Percentiles rank a stretch among this genome's conserved stretches.
Conservation (phyloP, 2,113 vertebrate genomes). For the Oreamnos americanus region DNA sequence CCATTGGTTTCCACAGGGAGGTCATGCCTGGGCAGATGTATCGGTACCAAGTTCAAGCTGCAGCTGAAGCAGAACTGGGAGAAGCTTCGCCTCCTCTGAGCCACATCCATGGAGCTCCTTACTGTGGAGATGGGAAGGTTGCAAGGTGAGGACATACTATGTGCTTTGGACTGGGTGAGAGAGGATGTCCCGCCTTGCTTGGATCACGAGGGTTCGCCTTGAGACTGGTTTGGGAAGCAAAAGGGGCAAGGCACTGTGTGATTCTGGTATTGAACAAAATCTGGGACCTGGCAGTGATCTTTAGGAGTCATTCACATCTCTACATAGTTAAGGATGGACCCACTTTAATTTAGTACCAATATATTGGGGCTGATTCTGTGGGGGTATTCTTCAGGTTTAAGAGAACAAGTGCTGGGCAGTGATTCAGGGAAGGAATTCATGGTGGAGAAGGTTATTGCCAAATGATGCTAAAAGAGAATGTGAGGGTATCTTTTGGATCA, state of each 20-base stretch:
- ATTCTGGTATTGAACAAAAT: neutral
- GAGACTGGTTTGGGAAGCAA: neutral
- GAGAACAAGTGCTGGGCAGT: neutral
- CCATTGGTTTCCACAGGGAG: conserved; percentile 82
- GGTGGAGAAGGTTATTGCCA: neutral
- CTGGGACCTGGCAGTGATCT: neutral
- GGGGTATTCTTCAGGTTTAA: neutral
- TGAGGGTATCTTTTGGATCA: neutral
- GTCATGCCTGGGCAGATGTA: conserved; percentile 86
- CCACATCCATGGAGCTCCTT: conserved; percentile 87
- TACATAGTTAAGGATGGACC: neutral
- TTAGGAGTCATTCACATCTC: neutral
- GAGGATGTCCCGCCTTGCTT: neutral
- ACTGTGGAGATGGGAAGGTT: conserved; percentile 91
- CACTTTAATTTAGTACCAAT: neutral
- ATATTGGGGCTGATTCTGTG: neutral
- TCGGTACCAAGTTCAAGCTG: conserved; percentile 89
- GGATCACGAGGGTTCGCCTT: neutral
- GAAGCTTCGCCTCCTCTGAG: conserved; percentile 86
- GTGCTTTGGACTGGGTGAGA: too few species aligned
- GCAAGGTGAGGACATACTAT: conserved; percentile 81
- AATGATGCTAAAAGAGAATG: neutral
- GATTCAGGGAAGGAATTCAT: neutral
- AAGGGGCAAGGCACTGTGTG: neutral
- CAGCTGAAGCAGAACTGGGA: conserved; percentile 83